These are phyloP conservation scores for Carollia perspicillata DNA, from an alignment of 2,113 vertebrate species.

Conservation along the genomic window DNA sequence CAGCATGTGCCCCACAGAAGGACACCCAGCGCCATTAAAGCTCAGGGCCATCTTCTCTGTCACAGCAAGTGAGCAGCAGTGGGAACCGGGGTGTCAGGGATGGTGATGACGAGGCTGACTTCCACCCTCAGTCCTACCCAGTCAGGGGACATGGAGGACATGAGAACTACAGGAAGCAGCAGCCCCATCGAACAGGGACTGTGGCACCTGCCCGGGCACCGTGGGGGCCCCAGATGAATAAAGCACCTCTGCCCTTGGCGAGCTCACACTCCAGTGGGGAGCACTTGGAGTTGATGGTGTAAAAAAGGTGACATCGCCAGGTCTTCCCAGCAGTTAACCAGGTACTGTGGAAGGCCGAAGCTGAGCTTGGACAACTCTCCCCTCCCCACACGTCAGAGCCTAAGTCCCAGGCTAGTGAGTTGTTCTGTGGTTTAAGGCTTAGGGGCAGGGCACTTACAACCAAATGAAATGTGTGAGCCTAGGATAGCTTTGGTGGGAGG, in stretches of 20 bases:
- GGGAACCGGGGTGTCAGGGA: background rate
- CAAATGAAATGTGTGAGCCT: background rate
- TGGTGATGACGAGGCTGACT: background rate
- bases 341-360: background rate
- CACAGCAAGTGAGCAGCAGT: background rate
- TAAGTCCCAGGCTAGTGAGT: background rate
- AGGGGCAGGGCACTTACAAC: background rate
- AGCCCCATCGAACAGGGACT: background rate
- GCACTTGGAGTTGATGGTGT: background rate
- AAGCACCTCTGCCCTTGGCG: background rate
- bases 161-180: background rate
- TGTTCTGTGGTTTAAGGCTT: background rate
- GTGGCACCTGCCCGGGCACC: too few species aligned
- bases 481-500: background rate
- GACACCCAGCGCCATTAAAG: background rate
- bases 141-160: background rate
- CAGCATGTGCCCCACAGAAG: background rate
- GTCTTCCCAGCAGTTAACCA: background rate
- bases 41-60: background rate
- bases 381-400: background rate
- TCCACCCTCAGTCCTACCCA: background rate
- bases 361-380: background rate
- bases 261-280: background rate
- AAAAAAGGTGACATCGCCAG: background rate
- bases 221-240: too few species aligned